Base-by-base conservation (phyloP, 30 jellyfish, hydroid and myxozoan genomes). In the Cassiopea andromeda region DNA sequence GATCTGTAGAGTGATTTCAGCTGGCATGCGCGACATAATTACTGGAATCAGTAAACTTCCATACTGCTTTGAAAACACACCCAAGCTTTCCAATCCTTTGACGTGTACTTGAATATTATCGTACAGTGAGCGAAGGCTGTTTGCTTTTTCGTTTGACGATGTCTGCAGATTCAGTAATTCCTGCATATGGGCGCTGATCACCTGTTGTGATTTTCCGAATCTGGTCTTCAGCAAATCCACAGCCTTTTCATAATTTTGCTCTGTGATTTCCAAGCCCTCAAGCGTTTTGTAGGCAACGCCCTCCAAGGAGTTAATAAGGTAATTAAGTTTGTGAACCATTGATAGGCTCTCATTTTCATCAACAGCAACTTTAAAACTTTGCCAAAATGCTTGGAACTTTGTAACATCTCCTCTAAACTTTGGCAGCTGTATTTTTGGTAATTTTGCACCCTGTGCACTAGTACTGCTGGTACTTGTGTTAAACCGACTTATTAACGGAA, bases 131-230 rank as follows among this genome's bases (percentile, higher is more conserved):
- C 96, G 57, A 18, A 88, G 77, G 47, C 66, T 75, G 18, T 60
- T 69, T 38, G 73, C 66, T 1, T 46, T 60, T 45, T 72, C 75
- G 87, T 77, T 83, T 48, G 76, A 18, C 57, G 83, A 59, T 18
- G 14, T 80, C 64, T 77, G 82, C 67, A 83, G 58, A 16, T 83
- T 59, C 69, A 90, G 76, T 14, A 90, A 88, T 68, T 83, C 91
- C 44, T 75, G 82, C 97, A 83, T 90, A 61, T 90, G 97, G 16
- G 96, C 83, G 59, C 97, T 84, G 45, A 83, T 84, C 48, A 90
- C 71, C 46, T 61, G 78, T 71, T 82, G 96, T 77, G 83, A 38
- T 2, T 83, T 84, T 8, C 88, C 95, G 85, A 69, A 90, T 69
- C 93, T 58, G 61, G 75, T 58, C 73, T 84, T 75, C 72, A 90